Evolutionary conservation across 2,888 invertebrate genomes (phyloP), one percentile per base, ranked within the genome.

Genomic region (Diarsia dahlii): DNA sequence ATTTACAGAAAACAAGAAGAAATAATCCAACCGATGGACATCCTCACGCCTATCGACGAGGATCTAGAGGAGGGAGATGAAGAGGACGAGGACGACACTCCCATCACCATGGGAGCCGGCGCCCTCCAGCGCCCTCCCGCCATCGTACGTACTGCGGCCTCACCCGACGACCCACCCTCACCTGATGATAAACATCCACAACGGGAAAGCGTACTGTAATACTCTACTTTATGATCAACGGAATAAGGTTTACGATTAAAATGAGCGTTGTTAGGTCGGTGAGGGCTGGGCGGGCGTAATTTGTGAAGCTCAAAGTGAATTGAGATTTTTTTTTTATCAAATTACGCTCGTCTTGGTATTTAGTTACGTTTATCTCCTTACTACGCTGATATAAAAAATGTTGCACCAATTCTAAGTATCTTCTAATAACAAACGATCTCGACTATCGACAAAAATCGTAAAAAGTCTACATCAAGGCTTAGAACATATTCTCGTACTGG

Each of bases 21-120:
- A 84, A 95, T 97, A 82, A 97, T 97, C 62, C 97, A 97, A 71
- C 97, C 97, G 70, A 93, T 97, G 81, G 98, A 98, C 92, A 97
- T 97, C 13, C 96, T 98, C 66, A 98, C 98, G 8, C 98, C 98
- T 23, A 98, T 98, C 83, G 98, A 98, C 92, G 98, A 98, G 92
- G 98, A 98, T 87, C 74, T 96, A 0, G 98, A 98, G 88, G 98
- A 98, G 87, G 97, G 97, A 13, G 97, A 97, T 23, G 98, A 98
- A 50, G 98, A 98, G 77, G 98, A 98, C 92, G 97, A 97, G 0
- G 97, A 97, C 83, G 97, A 97, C 88, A 97, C 97, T 45, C 98
- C 98, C 69, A 98, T 98, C 88, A 98, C 98, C 3, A 98, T 98
- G 96, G 97, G 97, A 0, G 91, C 85, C 0, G 80, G 81, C 1